phyloP scores from a whole-genome alignment of 2,797 vertebrate species.

The Onychomys torridus region DNA sequence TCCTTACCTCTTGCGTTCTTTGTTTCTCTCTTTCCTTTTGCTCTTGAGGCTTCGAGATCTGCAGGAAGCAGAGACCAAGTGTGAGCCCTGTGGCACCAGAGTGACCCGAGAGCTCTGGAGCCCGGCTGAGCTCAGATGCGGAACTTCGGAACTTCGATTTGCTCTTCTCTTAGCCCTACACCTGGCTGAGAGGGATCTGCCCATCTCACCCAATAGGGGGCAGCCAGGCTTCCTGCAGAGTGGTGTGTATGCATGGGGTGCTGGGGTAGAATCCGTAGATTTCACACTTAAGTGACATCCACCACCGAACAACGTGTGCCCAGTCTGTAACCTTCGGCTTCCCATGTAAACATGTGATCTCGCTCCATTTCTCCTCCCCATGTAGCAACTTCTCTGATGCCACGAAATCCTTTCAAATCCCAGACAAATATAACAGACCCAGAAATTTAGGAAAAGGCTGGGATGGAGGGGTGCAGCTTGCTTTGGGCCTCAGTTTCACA shows the following conservation, averaged over 20 bases:
- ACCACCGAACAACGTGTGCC: background rate
- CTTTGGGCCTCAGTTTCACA: background rate
- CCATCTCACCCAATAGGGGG: background rate
- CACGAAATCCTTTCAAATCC: background rate
- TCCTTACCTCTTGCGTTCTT: conserved; percentile 94
- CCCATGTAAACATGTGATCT: background rate
- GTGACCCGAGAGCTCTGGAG: background rate
- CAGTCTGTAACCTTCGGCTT: background rate
- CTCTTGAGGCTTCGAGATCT: conserved; percentile 96
- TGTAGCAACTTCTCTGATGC: background rate
- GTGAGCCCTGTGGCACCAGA: background rate
- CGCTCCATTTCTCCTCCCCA: background rate
- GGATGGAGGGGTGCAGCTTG: background rate
- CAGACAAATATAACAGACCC: background rate
- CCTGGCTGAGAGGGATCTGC: background rate
- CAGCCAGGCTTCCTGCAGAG: background rate
- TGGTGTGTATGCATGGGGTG: too few relatives aligned
- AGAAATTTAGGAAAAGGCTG: background rate
- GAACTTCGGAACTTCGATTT: background rate
- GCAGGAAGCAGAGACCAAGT: conserved; percentile 74
- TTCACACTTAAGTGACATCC: background rate
- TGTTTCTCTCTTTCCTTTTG: conserved; percentile 98
- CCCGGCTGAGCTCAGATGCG: background rate
- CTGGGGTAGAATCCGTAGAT: background rate
- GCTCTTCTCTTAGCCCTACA: background rate